Percentiles rank a stretch among this genome's conserved stretches.
These are phyloP conservation scores for Zaprionus africanus DNA, from an alignment of 1,140 invertebrate genomes.

Conservation along the genomic window DNA sequence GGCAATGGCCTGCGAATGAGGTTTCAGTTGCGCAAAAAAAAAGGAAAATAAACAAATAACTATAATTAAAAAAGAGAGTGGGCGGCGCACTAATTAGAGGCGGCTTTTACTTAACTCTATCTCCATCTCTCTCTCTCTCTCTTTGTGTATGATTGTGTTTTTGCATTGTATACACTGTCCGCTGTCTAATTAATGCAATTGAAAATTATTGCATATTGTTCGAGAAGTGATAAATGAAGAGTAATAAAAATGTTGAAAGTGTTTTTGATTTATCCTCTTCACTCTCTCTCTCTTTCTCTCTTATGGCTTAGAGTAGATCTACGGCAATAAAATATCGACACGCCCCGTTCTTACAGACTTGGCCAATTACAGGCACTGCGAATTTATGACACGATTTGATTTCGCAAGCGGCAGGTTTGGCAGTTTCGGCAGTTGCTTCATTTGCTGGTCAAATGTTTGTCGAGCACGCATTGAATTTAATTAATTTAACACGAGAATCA, in stretches of 20 bases:
- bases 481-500: slow-evolving; percentile 81
- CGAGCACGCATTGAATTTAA: slow-evolving; percentile 74
- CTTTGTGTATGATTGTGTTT: neutral
- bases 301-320: neutral
- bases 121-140: neutral
- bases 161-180: neutral
- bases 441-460: slow-evolving; percentile 66
- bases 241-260: neutral
- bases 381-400: slow-evolving; percentile 75
- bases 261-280: neutral
- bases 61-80: slow-evolving; percentile 12
- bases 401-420: slow-evolving; percentile 26
- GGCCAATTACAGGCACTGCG: slow-evolving; percentile 55
- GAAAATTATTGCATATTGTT: slow-evolving; percentile 6
- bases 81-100: slow-evolving; percentile 24
- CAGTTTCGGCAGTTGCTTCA: slow-evolving; percentile 40
- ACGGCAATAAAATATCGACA: neutral
- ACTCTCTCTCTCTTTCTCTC: neutral
- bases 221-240: neutral
- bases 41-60: slow-evolving; percentile 29
- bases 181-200: slow-evolving; percentile 6
- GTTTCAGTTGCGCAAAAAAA: slow-evolving; percentile 15
- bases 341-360: neutral
- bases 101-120: neutral
- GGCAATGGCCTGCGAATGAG: slow-evolving; percentile 20